Evolutionary conservation across 1,140 invertebrate genomes (phyloP).

Genomic region (Brachionus asplanchnoidis): DNA sequence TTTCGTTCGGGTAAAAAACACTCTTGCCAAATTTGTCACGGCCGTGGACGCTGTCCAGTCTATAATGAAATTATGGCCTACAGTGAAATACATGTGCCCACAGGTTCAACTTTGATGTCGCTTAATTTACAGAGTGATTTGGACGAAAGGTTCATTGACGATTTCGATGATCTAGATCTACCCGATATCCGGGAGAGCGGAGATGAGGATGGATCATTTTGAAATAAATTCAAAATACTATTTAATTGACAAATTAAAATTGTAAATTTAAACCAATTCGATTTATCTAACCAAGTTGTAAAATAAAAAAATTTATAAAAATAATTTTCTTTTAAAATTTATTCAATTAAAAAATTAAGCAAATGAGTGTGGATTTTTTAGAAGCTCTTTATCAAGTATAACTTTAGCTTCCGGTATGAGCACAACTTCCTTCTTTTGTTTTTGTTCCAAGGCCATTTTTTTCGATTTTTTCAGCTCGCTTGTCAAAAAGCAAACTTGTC

Average conservation of each 20-base stretch:
- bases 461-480: neutral
- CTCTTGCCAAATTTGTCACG: neutral
- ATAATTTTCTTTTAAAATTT: neutral
- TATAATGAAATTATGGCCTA: neutral
- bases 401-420: neutral
- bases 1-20: neutral
- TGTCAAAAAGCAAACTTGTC: slow-evolving; percentile 16
- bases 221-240: neutral
- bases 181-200: neutral
- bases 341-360: neutral
- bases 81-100: slow-evolving; percentile 16
- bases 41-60: neutral
- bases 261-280: neutral
- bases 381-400: neutral
- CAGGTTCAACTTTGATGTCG: neutral
- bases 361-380: slow-evolving; percentile 11
- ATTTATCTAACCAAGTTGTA: neutral
- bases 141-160: slow-evolving; percentile 11
- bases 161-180: slow-evolving; percentile 1
- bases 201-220: slow-evolving; percentile 12
- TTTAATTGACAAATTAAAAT: neutral
- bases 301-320: neutral
- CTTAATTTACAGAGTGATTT: neutral
- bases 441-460: neutral
- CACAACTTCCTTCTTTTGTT: neutral